Evolutionary conservation across 1,140 invertebrate species (phyloP).

Genomic region (Philopotamus ludificatus): DNA sequence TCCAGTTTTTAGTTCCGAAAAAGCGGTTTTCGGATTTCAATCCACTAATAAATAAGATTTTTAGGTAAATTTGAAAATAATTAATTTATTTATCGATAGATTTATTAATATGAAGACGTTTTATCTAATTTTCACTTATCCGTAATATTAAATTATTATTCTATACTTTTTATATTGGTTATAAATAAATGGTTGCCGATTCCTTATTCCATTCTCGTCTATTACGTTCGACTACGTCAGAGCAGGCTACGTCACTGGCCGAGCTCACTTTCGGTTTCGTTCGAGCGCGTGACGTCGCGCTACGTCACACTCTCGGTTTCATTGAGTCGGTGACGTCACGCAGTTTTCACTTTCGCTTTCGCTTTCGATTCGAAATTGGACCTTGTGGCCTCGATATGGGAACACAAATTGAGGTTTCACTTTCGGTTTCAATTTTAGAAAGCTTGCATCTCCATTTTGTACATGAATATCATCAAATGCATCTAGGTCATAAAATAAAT

Average conservation of each 20-base stretch:
- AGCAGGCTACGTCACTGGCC: conserved; percentile 10
- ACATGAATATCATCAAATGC: not conserved
- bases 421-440: conserved; percentile 22
- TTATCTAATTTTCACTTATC: too few species aligned
- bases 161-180: too few species aligned
- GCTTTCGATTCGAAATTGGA: conserved; percentile 23
- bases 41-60: too few species aligned
- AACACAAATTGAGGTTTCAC: conserved; percentile 14
- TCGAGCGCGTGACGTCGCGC: conserved; percentile 1
- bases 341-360: conserved; percentile 19
- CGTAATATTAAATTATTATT: too few species aligned
- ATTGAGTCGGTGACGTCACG: too few species aligned
- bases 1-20: too few species aligned
- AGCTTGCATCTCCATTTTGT: not conserved
- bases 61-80: too few species aligned
- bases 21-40: too few species aligned
- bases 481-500: not conserved
- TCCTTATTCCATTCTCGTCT: not conserved
- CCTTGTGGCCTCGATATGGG: not conserved
- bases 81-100: too few species aligned
- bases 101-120: too few species aligned
- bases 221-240: not conserved
- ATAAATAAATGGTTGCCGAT: not conserved
- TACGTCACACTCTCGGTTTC: too few species aligned
- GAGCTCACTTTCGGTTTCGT: conserved; percentile 1